Percentiles rank a stretch among this genome's conserved stretches.
These are phyloP conservation scores for Pterostichus madidus DNA, from an alignment of 2,888 invertebrate genomes.

Conservation along the genomic window DNA sequence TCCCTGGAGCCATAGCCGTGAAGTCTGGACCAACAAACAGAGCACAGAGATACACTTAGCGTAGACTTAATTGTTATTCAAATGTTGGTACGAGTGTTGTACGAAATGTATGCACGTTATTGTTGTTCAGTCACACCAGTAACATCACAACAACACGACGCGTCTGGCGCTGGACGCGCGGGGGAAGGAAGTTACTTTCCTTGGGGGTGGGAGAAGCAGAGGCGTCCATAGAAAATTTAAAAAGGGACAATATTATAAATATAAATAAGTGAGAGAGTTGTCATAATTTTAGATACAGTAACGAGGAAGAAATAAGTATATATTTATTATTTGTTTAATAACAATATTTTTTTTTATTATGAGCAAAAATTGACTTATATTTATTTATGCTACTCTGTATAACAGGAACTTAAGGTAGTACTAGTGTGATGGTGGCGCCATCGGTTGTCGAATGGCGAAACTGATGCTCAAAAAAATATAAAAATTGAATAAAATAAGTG, in stretches of 20 bases:
- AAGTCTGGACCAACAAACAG: neutral
- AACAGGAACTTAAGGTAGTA: no score
- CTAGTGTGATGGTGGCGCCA: no score
- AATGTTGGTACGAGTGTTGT: conserved; percentile 17
- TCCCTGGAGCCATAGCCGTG: conserved; percentile 2
- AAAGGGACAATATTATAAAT: neutral
- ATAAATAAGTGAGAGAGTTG: no score
- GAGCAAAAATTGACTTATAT: no score
- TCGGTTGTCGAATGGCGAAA: no score
- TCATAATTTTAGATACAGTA: no score
- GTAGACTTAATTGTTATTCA: conserved; percentile 41
- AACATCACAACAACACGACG: conserved; percentile 1
- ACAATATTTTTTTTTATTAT: no score
- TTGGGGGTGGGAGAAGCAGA: conserved; percentile 4
- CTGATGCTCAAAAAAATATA: no score
- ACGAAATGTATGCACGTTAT: conserved; percentile 41
- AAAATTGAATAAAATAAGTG: no score
- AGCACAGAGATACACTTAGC: neutral
- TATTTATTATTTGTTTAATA: no score
- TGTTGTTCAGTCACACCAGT: conserved; percentile 28
- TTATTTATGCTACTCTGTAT: no score
- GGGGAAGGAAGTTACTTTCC: neutral
- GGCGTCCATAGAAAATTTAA: conserved; percentile 2
- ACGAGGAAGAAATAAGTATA: no score
- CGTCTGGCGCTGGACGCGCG: neutral